Conservation (phyloP, 1,140 invertebrate genomes). For the Temnothorax nylanderi region DNA sequence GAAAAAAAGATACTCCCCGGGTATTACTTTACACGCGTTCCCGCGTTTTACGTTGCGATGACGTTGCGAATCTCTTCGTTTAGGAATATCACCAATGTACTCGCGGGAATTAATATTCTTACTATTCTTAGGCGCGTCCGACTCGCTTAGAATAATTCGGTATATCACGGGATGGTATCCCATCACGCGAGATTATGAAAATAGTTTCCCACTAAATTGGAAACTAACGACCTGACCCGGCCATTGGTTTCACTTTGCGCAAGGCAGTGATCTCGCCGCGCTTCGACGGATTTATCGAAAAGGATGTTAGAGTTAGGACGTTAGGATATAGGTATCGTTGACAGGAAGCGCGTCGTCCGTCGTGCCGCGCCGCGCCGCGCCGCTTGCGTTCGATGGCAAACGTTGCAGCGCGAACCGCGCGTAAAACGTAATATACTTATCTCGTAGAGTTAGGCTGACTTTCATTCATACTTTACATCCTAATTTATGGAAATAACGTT, state of each 20-base stretch:
- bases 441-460: background rate
- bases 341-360: background rate
- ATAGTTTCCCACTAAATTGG: background rate
- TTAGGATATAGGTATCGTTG: no score
- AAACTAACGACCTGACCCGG: background rate
- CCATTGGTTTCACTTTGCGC: background rate
- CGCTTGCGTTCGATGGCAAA: background rate
- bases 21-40: background rate
- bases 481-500: constrained; percentile 6
- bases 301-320: background rate
- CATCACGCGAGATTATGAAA: background rate
- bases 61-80: background rate
- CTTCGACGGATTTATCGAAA: background rate
- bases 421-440: background rate
- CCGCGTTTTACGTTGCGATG: no score
- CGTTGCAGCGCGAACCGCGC: background rate
- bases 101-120: no score
- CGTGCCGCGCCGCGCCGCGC: no score
- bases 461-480: constrained; percentile 8
- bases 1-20: background rate
- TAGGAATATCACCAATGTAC: background rate
- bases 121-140: background rate
- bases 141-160: background rate
- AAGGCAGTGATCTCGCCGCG: background rate
- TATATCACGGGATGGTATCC: no score